Conservation (phyloP, 2,113 vertebrate genomes). For the Protomyctophum bolini region DNA sequence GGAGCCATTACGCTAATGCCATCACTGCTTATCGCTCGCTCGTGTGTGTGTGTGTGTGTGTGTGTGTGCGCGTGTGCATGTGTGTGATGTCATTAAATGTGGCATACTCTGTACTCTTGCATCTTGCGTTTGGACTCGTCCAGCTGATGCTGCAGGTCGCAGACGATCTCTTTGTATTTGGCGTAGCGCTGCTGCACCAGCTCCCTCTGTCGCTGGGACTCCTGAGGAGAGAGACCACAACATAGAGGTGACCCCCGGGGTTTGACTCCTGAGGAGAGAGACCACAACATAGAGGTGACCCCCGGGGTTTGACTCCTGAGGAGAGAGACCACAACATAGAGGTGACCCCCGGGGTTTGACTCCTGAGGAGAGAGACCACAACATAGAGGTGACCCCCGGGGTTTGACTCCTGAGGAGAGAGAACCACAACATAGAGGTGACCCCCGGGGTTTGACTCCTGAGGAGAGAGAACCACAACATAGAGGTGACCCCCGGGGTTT, state of each 20-base stretch:
- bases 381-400: not conserved
- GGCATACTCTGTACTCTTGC: constrained; percentile 79
- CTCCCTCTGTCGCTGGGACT: constrained; percentile 78
- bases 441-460: constrained; percentile 77
- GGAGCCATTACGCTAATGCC: constrained; percentile 63
- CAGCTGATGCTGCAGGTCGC: constrained; percentile 82
- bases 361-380: constrained; percentile 71
- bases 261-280: constrained; percentile 72
- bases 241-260: not conserved
- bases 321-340: constrained; percentile 14
- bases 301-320: constrained; percentile 77
- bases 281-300: not conserved
- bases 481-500: not conserved
- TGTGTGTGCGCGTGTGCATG: no score
- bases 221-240: constrained; percentile 68
- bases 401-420: constrained; percentile 78
- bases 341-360: constrained; percentile 38
- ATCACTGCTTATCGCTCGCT: constrained; percentile 53
- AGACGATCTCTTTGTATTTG: constrained; percentile 85
- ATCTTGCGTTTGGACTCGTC: constrained; percentile 83
- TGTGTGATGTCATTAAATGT: no score
- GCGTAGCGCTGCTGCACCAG: constrained; percentile 79
- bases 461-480: constrained; percentile 11
- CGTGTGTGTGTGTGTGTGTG: not conserved
- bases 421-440: not conserved